Base-by-base conservation (phyloP, 1,140 invertebrate species). In the Phymastichus coffea region DNA sequence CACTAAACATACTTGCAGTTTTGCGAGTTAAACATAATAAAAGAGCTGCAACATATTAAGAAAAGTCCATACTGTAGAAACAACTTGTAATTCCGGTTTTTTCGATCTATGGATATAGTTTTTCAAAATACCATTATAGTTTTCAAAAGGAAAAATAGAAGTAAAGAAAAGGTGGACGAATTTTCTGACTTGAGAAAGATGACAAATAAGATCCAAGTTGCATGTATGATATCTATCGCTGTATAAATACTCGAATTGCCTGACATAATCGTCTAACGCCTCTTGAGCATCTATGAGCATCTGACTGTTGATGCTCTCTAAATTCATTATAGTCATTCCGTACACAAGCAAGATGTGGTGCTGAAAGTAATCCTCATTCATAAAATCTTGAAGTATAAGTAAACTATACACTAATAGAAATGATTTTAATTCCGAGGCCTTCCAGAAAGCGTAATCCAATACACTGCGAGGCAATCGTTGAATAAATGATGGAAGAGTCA, bases 21-120 rank as follows among this genome's bases (percentile, higher is more conserved):
- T 89, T 81, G 65, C 91, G 82, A 85, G 96, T 91, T 82, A 92
- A 88, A 71, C 88, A 96, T 37, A 97, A 81, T 23, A 97, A 74
- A 66, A 95, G 87, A 38, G 77, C 86, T 81, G 66, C 23, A 69
- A 74, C 66, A 15, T 43, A 66, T 57, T 19, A 63, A 22, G 9
- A 7, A 66, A 61, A 56, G n/a, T n/a, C n/a, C n/a, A n/a, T n/a
- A n/a, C n/a, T n/a, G n/a, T n/a, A n/a, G n/a, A n/a, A n/a, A n/a
- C n/a, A n/a, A 48, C n/a, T 30, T 48, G 46, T 20, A 48, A 19
- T 30, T 48, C n/a, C 10, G 46, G 6, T 30, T 48, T 33, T 7
- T 33, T 33, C 28, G 28, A 33, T 33, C 28, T 12, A 33, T 33
- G 28, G 6, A 33, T 12, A 12, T 33, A 33, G 12, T 33, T 33